phyloP scores from a whole-genome alignment of 2,797 vertebrate genomes.

The Spinus pinus region DNA sequence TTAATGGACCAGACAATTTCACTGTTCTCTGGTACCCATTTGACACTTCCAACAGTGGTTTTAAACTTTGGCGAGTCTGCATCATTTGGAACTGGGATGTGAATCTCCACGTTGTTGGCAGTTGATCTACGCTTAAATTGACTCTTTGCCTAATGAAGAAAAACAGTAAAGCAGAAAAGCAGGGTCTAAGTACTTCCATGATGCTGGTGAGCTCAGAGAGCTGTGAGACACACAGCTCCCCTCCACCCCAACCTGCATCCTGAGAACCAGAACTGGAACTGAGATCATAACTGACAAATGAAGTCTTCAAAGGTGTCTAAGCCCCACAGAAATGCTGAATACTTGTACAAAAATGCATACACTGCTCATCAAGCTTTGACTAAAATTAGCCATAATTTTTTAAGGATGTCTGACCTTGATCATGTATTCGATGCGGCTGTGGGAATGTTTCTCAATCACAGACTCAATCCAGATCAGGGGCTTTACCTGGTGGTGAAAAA shows the following conservation, averaged over 20 bases:
- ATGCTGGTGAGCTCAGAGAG: neutral
- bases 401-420: conserved; percentile 84
- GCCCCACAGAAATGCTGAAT: neutral
- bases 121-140: conserved; percentile 97
- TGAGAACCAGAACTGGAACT: neutral
- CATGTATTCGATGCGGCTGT: conserved; percentile 99
- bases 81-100: conserved; percentile 97
- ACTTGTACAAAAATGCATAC: neutral
- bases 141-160: conserved; percentile 88
- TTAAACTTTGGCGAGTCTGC: conserved; percentile 99
- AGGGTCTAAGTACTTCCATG: neutral
- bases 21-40: conserved; percentile 98
- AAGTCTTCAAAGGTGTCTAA: neutral
- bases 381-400: neutral
- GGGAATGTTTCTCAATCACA: conserved; percentile 98
- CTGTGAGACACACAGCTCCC: neutral
- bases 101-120: conserved; percentile 98
- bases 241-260: accelerated
- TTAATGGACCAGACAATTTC: conserved; percentile 99
- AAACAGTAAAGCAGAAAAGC: neutral
- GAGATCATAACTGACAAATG: accelerated
- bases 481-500: conserved; percentile 83
- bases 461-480: conserved; percentile 99
- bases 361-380: neutral
- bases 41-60: conserved; percentile 97